Base-by-base conservation (phyloP, 2,888 invertebrate species). In the Luperina nickerlii region DNA sequence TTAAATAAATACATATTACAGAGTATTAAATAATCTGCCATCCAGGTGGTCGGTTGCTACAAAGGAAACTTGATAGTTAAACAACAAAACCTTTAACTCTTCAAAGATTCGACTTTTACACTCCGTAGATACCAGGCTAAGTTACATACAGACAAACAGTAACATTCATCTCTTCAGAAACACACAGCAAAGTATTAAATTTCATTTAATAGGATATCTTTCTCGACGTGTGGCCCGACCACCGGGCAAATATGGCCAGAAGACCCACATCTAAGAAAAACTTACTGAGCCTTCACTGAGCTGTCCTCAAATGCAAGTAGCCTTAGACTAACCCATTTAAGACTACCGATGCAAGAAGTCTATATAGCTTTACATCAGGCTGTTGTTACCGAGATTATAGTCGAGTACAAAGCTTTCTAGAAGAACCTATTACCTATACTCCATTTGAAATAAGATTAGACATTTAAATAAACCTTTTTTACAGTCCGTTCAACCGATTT, bases 141-240 rank as follows among this genome's bases (percentile, higher is more conserved):
- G 20, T 66, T 73, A 74, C 60, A 72, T 27, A 69, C 68, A 67
- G 63, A 80, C 66, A 73, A 51, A 85, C 73, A 66, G 62, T 76
- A 66, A 85, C 73, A 81, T 81, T 74, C 82, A 83, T 81, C 63
- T 81, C 66, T 32, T 81, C 45, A 76, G 73, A 85, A 81, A 84
- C 13, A 84, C 13, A 83, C 71, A 68, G 82, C 66, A 73, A 84
- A 82, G 80, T 82, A 87, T 87, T 79, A 80, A 75, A 80, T 87
- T 87, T 80, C 80, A 79, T 82, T 80, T 78, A 84, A 82, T 84
- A 81, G 73, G 68, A 73, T 78, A 78, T 83, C 74, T 87, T 81
- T 83, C 79, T 81, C 82, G 57, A 75, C 72, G 72, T 72, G 81
- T 85, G 81, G 81, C 75, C 60, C 24, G 54, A 1, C 38, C 65